Evolutionary conservation across 2,797 vertebrate genomes (phyloP), one percentile per base, ranked within the genome.

Genomic region (Gymnoscopelus microlampas): DNA sequence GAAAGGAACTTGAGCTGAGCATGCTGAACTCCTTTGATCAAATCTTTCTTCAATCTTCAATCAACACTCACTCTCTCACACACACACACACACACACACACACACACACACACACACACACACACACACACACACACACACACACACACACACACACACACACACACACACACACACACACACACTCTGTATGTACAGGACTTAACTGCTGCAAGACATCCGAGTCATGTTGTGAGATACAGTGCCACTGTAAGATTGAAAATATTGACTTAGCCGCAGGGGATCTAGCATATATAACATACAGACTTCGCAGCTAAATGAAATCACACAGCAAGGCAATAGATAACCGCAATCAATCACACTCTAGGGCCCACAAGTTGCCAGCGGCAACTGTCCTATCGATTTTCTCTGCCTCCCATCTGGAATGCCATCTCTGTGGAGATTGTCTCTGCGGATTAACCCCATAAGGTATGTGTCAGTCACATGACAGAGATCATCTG

Each of bases 341-440:
- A 54, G n/a, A 12, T 53, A 32, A 54, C 15, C 11, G 5, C 32
- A 55, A 65, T 65, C 63, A 64, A 11, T 55, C 51, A 55, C 51
- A 13, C 26, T 29, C 49, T 15, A 5, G 62, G 19, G 5, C 24
- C 48, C 48, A 1, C 15, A 23, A 15, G 26, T 19, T 19, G 19
- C 54, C 10, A 56, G 12, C 26, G 54, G 4, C 2, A 11, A 29
- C 9, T 9, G 56, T 32, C 29, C 2, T 35, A 32, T 58, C 29
- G 24, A 39, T 58, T 58, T 5, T 29, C 55, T 26, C 26, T 26
- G 26, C 12, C 4, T 57, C 12, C 4, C 55, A 13, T 32, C 13
- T 14, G 55, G 55, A 57, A 14, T 13, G 55, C 11, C 55, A 57
- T 57, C 26, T 32, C 55, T 12, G 12, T 57, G 55, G 55, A 57